Evolutionary conservation across 2,113 vertebrate species (phyloP), one percentile per base, ranked within the genome.

Genomic region (Oceanites oceanicus): DNA sequence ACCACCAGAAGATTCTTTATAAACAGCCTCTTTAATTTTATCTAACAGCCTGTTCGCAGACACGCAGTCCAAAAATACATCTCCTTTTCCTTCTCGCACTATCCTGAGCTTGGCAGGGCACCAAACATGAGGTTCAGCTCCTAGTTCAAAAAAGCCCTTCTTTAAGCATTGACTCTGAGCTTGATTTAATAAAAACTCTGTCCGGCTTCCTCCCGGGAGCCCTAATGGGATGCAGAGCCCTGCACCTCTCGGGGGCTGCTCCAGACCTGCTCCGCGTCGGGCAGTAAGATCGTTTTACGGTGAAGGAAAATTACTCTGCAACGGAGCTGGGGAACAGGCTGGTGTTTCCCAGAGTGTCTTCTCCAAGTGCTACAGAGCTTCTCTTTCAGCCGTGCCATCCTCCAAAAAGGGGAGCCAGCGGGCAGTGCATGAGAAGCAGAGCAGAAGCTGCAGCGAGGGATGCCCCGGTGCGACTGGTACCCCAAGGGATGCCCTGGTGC

Each of bases 121-220:
- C 95, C 96, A 97, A 96, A 97, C 89, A 94, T 97, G 93, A 96
- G 95, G 94, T 97, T 97, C 93, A 91, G 89, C 89, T 97, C 77
- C 80, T 68, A 96, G 95, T 96, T 97, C 96, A 97, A 97, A 97
- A 96, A 96, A 94, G 89, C 94, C 70, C 86, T 94, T 90, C 86
- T 95, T 94, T 70, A 95, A 92, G 92, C 68, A 50, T 74, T n/a
- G 67, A 90, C 89, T 79, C 70, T 11, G 71, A 94, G 78, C 91
- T 86, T 95, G 96, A 94, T 96, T 96, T 97, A 97, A 96, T 94
- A 92, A 95, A 90, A 95, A 68, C 83, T 49, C 89, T 21, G 79
- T 85, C 92, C 67, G 7, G 67, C 85, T 97, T 97, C 90, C 95
- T 96, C 84, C 0, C 3, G 86, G 77, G 84, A 91, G 77, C 74